Percentiles rank a stretch among this genome's conserved stretches.
These are phyloP conservation scores for Zelostemma sp. DNA, from an alignment of 1,140 invertebrate genomes.

Conservation along the genomic window DNA sequence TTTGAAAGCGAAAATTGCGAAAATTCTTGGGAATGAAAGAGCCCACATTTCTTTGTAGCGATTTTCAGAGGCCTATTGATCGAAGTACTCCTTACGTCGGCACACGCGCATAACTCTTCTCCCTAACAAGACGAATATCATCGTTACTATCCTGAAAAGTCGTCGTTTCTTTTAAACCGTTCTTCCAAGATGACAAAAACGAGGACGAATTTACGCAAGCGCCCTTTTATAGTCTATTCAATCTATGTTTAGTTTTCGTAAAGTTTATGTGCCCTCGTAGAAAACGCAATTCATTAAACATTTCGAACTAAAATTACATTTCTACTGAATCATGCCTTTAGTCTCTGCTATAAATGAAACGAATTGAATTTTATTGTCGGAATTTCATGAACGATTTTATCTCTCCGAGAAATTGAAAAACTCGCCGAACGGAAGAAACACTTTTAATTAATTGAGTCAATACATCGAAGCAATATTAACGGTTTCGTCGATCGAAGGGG, in stretches of 20 bases:
- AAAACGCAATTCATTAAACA: too few relatives aligned
- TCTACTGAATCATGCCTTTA: too few relatives aligned
- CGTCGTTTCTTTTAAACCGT: slow-evolving; percentile 48
- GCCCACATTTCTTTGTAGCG: slow-evolving; percentile 47
- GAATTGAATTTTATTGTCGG: neutral
- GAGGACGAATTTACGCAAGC: slow-evolving; percentile 2
- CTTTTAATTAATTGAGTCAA: neutral
- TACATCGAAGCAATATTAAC: neutral
- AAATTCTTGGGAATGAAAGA: too few relatives aligned
- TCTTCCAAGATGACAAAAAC: slow-evolving; percentile 30
- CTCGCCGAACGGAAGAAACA: neutral
- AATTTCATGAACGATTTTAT: neutral
- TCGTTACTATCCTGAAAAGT: slow-evolving; percentile 64
- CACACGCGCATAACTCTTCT: slow-evolving; percentile 69
- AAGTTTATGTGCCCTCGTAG: too few relatives aligned
- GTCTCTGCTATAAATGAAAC: too few relatives aligned
- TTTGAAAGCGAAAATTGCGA: too few relatives aligned
- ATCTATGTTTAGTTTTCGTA: too few relatives aligned
- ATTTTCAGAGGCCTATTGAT: slow-evolving; percentile 67
- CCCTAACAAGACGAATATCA: slow-evolving; percentile 70
- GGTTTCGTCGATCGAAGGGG: neutral
- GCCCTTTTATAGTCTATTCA: slow-evolving; percentile 6
- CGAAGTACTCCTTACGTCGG: slow-evolving; percentile 63
- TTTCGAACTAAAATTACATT: too few relatives aligned
- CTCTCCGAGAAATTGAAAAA: neutral